phyloP scores from a whole-genome alignment of 2,113 vertebrate species.

The Empidonax alnorum region DNA sequence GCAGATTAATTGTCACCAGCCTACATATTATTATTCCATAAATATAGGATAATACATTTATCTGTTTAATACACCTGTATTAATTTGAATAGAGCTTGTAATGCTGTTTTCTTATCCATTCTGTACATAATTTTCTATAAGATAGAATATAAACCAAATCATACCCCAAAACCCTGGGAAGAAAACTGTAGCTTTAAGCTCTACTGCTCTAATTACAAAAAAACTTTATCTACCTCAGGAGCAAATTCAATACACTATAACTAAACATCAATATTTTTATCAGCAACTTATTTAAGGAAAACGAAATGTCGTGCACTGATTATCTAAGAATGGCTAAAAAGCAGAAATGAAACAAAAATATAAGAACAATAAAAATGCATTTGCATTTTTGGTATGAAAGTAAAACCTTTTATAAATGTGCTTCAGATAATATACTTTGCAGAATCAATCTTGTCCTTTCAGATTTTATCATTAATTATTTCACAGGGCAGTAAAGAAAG shows the following conservation, averaged over 20 bases:
- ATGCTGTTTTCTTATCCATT: background rate
- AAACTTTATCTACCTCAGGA: background rate
- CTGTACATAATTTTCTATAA: background rate
- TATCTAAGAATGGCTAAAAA: background rate
- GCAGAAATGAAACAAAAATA: background rate
- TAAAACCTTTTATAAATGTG: background rate
- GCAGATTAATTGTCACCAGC: background rate
- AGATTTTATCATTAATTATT: background rate
- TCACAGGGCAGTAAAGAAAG: background rate
- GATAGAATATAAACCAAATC: background rate
- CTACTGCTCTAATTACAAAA: background rate
- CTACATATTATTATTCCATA: background rate
- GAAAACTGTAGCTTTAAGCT: background rate
- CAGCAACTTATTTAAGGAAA: background rate
- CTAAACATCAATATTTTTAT: slow-evolving; percentile 11
- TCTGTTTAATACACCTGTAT: background rate
- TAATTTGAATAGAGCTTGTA: background rate
- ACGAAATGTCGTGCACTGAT: background rate
- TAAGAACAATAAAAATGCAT: background rate
- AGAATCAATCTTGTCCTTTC: background rate
- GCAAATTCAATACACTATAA: background rate
- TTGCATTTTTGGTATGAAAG: background rate
- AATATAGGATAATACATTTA: background rate
- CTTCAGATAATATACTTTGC: background rate
- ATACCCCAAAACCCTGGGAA: background rate